Percentiles rank a stretch among this genome's conserved stretches.
Evolutionary conservation across 1,140 invertebrate species (phyloP).

Genomic region (Drosophila punjabiensis): DNA sequence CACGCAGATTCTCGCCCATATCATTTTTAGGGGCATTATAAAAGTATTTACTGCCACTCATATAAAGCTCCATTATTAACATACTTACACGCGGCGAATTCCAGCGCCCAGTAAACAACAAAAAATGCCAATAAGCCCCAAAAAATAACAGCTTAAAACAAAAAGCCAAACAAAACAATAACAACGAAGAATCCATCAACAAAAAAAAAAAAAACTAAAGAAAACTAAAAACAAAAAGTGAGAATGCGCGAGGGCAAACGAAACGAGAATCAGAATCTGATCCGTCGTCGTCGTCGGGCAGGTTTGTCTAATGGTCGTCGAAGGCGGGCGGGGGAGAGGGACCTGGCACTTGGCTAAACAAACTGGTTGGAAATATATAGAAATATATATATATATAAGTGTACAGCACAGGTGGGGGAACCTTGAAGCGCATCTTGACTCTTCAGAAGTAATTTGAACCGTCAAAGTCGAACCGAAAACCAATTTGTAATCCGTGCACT

Average conservation of each 20-base stretch:
- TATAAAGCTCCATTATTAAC: conserved; percentile 58
- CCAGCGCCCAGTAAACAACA: conserved; percentile 32
- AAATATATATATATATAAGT: neutral
- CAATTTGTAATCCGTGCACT: conserved; percentile 60
- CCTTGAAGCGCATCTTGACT: conserved; percentile 78
- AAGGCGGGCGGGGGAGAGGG: conserved; percentile 26
- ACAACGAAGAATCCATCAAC: conserved; percentile 8
- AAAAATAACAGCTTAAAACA: conserved; percentile 49
- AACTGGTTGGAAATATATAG: conserved; percentile 70
- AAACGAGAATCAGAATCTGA: conserved; percentile 70
- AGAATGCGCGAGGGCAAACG: conserved; percentile 54
- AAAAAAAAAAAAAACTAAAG: conserved; percentile 8
- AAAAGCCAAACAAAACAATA: conserved; percentile 14
- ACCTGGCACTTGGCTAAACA: conserved; percentile 43
- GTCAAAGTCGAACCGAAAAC: conserved; percentile 46
- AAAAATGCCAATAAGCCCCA: conserved; percentile 45
- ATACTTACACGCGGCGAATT: conserved; percentile 42
- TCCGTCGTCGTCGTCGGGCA: conserved; percentile 32
- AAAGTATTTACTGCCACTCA: conserved; percentile 48
- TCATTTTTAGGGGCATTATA: conserved; percentile 40
- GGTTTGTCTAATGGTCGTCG: conserved; percentile 73
- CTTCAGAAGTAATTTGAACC: conserved; percentile 51
- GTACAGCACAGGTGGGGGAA: conserved; percentile 39
- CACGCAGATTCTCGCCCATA: conserved; percentile 44
- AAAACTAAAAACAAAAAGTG: conserved; percentile 50